These are phyloP conservation scores for Moxostoma hubbsi DNA, from an alignment of 2,797 vertebrate genomes.

Conservation along the genomic window DNA sequence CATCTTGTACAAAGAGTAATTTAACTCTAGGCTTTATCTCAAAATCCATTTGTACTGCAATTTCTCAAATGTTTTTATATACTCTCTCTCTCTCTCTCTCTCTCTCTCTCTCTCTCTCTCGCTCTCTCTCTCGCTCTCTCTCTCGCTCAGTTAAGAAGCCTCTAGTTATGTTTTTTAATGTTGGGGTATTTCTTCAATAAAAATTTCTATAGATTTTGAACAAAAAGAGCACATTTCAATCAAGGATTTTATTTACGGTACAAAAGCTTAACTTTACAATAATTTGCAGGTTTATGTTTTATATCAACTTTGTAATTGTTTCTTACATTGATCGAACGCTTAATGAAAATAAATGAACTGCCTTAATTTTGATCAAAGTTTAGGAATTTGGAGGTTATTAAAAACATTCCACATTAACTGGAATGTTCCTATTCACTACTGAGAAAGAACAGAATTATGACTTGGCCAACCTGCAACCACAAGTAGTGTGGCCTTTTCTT, in stretches of 20 bases:
- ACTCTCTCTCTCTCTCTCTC: too few relatives aligned
- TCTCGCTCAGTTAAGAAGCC: too few relatives aligned
- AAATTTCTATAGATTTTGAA: not conserved
- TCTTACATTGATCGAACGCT: not conserved
- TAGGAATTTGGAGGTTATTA: too few relatives aligned
- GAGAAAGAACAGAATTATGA: too few relatives aligned
- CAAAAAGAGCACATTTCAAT: not conserved
- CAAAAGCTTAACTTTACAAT: not conserved
- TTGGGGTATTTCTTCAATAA: conserved; percentile 2
- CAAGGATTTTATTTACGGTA: not conserved
- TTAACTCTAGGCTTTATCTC: not conserved
- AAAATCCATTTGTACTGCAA: not conserved
- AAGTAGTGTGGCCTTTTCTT: too few relatives aligned
- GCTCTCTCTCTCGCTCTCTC: not conserved
- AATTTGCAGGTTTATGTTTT: not conserved
- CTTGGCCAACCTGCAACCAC: too few relatives aligned
- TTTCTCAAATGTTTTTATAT: not conserved
- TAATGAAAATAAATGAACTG: not conserved
- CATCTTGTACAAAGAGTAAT: not conserved
- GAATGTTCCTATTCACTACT: too few relatives aligned
- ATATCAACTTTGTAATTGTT: not conserved
- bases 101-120: too few relatives aligned
- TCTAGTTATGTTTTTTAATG: not conserved
- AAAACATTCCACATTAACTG: too few relatives aligned
- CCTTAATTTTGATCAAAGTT: not conserved